These are phyloP conservation scores for Stegophylla sp. DNA, from an alignment of 2,888 invertebrate genomes.

Conservation along the genomic window DNA sequence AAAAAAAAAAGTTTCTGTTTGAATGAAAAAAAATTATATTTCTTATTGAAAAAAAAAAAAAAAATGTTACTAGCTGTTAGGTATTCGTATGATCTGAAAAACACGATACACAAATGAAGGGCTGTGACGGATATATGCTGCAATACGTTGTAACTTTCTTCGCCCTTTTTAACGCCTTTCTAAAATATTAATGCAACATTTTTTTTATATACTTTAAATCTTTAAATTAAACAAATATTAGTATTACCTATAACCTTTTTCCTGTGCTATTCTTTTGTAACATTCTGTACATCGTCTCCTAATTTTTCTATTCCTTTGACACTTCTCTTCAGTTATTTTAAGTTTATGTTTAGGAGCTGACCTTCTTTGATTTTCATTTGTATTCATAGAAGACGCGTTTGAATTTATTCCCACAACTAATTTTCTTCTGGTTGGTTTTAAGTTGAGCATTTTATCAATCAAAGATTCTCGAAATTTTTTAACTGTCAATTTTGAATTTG, in stretches of 20 bases:
- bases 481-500: background rate
- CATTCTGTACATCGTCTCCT: conserved; percentile 9
- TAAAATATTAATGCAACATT: conserved; percentile 1
- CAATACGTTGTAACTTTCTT: conserved; percentile 25
- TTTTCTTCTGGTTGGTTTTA: conserved; percentile 16
- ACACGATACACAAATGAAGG: conserved; percentile 14
- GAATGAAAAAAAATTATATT: too few species aligned
- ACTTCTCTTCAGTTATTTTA: background rate
- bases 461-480: conserved; percentile 23
- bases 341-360: background rate
- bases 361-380: conserved; percentile 12
- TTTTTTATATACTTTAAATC: background rate
- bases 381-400: background rate
- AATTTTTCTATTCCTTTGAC: conserved; percentile 16
- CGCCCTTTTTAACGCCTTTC: conserved; percentile 6
- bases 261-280: conserved; percentile 17
- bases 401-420: background rate
- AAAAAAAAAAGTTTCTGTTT: too few species aligned
- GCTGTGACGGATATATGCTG: background rate
- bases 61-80: background rate
- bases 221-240: background rate
- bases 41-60: too few species aligned
- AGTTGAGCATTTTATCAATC: background rate
- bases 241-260: conserved; percentile 11
- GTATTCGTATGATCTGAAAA: conserved; percentile 7